phyloP scores from a whole-genome alignment of 2,888 invertebrate genomes.

The Agrypnus murinus region DNA sequence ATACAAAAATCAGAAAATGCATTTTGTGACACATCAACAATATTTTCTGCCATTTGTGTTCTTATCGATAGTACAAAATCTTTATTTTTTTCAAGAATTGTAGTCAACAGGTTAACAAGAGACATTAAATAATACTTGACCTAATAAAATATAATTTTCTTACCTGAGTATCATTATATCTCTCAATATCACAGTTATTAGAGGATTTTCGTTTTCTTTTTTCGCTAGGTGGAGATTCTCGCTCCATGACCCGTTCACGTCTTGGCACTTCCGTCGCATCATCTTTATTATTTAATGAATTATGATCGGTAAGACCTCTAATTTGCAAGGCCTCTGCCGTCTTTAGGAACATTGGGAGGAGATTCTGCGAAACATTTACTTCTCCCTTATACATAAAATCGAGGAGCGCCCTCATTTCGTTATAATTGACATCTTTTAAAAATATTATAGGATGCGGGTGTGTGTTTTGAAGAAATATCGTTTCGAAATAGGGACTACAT shows the following conservation, averaged over 20 bases:
- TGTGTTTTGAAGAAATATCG: constrained; percentile 89
- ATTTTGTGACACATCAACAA: no score
- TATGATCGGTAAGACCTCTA: constrained; percentile 91
- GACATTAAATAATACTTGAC: no score
- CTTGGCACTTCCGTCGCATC: constrained; percentile 63
- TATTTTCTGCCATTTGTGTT: no score
- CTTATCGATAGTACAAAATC: no score
- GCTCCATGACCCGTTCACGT: constrained; percentile 58
- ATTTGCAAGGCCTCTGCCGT: constrained; percentile 94
- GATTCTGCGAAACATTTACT: constrained; percentile 90
- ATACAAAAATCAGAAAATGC: no score
- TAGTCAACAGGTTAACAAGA: no score
- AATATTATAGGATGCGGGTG: constrained; percentile 95
- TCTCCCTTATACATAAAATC: constrained; percentile 94
- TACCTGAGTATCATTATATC: constrained; percentile 82
- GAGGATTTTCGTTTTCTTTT: constrained; percentile 80
- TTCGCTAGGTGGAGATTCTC: constrained; percentile 72
- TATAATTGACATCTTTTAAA: constrained; percentile 92
- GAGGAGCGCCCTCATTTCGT: constrained; percentile 91
- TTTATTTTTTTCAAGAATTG: no score
- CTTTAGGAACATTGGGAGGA: constrained; percentile 92
- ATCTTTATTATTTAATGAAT: constrained; percentile 74
- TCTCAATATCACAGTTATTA: constrained; percentile 81
- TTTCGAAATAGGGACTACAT: constrained; percentile 96
- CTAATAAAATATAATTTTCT: constrained; percentile 52